A percentile compares a stretch with the other conserved stretches of the same genome.
Evolutionary conservation across 2,888 invertebrate species (phyloP).

Genomic region (Drosophila quinaria): DNA sequence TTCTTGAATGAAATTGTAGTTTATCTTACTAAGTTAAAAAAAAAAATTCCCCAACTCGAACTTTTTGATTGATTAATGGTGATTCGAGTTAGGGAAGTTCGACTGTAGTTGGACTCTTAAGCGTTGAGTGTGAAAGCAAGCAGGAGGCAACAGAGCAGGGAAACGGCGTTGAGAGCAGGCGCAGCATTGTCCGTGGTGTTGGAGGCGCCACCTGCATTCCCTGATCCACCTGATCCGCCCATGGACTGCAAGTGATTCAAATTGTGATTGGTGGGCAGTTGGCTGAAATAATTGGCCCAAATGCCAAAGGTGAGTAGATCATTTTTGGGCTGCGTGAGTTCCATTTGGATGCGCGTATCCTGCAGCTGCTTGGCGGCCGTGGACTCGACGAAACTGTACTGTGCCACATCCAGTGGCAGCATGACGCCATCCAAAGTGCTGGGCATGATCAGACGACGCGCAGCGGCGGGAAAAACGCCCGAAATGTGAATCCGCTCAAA

Average conservation of each 20-base stretch:
- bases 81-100: too few species aligned
- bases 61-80: too few species aligned
- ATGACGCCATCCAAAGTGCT: conserved; percentile 76
- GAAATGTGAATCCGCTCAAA: conserved; percentile 76
- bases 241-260: conserved; percentile 64
- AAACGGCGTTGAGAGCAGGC: background rate
- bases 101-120: too few species aligned
- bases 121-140: background rate
- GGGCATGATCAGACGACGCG: conserved; percentile 78
- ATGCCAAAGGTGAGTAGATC: conserved; percentile 84
- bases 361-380: conserved; percentile 19
- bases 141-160: background rate
- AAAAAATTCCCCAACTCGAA: too few species aligned
- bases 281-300: conserved; percentile 80
- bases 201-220: background rate
- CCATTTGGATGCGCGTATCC: conserved; percentile 46
- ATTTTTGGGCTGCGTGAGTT: conserved; percentile 58
- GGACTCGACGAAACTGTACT: conserved; percentile 63
- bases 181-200: background rate
- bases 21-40: too few species aligned
- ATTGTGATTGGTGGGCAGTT: conserved; percentile 61
- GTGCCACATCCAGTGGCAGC: conserved; percentile 69
- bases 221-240: background rate
- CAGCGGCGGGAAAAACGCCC: conserved; percentile 67
- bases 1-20: too few species aligned